Conservation (phyloP, 2,888 invertebrate species). For the Sympetrum striolatum region DNA sequence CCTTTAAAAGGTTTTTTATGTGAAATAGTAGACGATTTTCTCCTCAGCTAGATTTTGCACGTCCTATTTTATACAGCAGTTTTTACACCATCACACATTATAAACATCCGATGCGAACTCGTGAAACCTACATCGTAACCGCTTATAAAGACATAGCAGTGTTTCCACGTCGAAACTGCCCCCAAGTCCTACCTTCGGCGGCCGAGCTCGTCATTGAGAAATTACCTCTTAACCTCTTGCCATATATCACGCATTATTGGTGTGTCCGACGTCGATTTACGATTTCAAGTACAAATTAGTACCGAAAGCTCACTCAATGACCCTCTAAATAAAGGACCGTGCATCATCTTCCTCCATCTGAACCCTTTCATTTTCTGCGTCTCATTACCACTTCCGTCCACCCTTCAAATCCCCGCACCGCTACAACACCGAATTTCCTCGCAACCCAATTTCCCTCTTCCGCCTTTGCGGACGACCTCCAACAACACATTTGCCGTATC, state of each 20-base stretch:
- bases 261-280: neutral
- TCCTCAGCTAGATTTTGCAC: too few species aligned
- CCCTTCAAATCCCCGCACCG: neutral
- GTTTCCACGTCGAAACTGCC: neutral
- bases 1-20: too few species aligned
- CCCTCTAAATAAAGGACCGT: neutral
- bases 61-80: too few species aligned
- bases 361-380: neutral
- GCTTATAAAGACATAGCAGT: neutral
- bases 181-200: neutral
- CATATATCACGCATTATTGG: neutral
- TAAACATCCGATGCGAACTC: too few species aligned
- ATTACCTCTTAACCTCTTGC: neutral
- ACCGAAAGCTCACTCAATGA: neutral
- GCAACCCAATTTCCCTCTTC: neutral
- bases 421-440: neutral
- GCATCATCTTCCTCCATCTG: neutral
- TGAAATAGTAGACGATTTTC: too few species aligned
- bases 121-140: neutral
- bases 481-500: neutral
- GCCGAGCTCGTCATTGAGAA: neutral
- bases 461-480: neutral
- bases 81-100: too few species aligned
- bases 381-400: neutral
- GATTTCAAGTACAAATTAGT: neutral